Percentiles rank a stretch among this genome's conserved stretches.
These are phyloP conservation scores for Pseudoips prasinana DNA, from an alignment of 2,888 invertebrate species.

Conservation along the genomic window DNA sequence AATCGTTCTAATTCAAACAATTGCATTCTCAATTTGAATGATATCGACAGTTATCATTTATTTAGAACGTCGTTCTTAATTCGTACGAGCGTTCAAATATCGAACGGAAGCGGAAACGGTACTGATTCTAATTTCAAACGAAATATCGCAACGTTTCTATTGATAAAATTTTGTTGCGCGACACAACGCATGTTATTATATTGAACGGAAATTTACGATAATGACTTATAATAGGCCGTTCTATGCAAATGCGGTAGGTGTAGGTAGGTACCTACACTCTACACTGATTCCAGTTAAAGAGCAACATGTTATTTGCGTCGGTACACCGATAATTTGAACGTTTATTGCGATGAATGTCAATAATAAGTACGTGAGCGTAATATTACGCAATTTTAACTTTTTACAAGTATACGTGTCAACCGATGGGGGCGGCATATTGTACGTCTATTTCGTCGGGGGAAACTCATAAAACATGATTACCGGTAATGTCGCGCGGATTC, in stretches of 20 bases:
- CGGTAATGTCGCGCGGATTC: constrained; percentile 63
- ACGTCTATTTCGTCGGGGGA: constrained; percentile 58
- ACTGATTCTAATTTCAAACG: constrained; percentile 80
- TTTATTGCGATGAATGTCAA: constrained; percentile 39
- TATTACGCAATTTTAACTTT: constrained; percentile 64
- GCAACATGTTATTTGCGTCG: constrained; percentile 23
- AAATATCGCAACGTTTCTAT: constrained; percentile 76
- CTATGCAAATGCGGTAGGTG: constrained; percentile 46
- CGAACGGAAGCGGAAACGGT: constrained; percentile 81
- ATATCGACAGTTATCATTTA: constrained; percentile 58
- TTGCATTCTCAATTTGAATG: constrained; percentile 25
- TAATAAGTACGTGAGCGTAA: constrained; percentile 37
- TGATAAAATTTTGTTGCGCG: constrained; percentile 72
- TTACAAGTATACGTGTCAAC: constrained; percentile 61
- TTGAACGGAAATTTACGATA: constrained; percentile 78
- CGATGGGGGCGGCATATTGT: constrained; percentile 51
- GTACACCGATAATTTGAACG: constrained; percentile 30
- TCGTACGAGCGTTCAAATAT: constrained; percentile 69
- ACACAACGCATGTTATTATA: constrained; percentile 65
- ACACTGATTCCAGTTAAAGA: constrained; percentile 24
- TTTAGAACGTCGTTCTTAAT: constrained; percentile 71
- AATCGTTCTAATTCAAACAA: constrained; percentile 15
- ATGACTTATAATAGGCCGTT: constrained; percentile 61
- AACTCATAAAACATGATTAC: constrained; percentile 75
- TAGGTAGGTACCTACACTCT: constrained; percentile 21